Conservation (phyloP, 2,888 invertebrate genomes). For the Oxytorus armatus region DNA sequence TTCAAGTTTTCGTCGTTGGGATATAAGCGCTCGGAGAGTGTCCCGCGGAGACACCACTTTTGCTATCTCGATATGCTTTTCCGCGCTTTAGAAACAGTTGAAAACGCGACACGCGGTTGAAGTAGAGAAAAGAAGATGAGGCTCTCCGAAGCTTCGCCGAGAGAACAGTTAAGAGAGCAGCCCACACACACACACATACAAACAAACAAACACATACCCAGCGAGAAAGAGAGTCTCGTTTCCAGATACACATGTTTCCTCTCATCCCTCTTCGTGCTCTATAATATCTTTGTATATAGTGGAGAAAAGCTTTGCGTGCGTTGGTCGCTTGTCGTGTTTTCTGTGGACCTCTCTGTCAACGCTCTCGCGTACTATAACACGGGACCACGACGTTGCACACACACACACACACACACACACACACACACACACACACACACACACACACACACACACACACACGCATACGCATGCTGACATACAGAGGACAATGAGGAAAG, state of each 20-base stretch:
- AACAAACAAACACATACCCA: background rate
- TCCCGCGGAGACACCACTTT: constrained; percentile 57
- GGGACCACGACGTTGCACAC: constrained; percentile 40
- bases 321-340: constrained; percentile 17
- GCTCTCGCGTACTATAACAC: constrained; percentile 43
- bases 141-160: constrained; percentile 31
- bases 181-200: background rate
- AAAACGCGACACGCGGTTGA: constrained; percentile 23
- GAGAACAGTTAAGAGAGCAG: constrained; percentile 42
- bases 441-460: no score
- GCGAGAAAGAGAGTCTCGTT: constrained; percentile 11
- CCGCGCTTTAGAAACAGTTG: constrained; percentile 46
- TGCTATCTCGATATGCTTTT: constrained; percentile 38
- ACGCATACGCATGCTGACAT: no score
- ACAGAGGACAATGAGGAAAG: constrained; percentile 61
- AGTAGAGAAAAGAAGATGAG: constrained; percentile 52
- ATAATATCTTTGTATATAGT: constrained; percentile 32
- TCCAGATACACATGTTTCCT: constrained; percentile 12
- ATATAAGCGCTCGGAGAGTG: constrained; percentile 46
- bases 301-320: constrained; percentile 56
- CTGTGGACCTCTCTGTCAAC: constrained; percentile 35
- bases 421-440: no score
- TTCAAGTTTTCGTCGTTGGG: constrained; percentile 77
- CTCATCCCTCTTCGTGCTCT: constrained; percentile 14
- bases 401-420: no score